Evolutionary conservation across 2,113 vertebrate species (phyloP).

Genomic region (Mesembrinibis cayennensis): DNA sequence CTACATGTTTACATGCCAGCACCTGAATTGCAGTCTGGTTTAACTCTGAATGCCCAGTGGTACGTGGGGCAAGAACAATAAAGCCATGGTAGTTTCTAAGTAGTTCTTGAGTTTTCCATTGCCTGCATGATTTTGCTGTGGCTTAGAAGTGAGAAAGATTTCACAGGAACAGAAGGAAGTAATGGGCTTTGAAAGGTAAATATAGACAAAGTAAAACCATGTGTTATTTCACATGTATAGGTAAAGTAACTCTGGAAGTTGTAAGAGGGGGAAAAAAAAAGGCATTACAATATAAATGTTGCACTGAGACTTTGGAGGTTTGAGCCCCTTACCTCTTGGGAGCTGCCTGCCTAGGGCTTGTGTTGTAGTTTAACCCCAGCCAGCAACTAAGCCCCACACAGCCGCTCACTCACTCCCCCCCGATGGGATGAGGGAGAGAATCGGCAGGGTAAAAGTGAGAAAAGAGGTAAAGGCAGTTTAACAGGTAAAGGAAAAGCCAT

Average conservation of each 20-base stretch:
- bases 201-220: background rate
- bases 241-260: background rate
- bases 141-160: background rate
- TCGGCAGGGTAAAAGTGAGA: no score
- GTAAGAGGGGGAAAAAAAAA: background rate
- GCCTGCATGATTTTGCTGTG: background rate
- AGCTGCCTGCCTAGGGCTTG: background rate
- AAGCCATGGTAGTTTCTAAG: background rate
- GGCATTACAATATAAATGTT: background rate
- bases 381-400: no score
- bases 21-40: background rate
- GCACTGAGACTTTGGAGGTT: background rate
- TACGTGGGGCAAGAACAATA: background rate
- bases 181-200: background rate
- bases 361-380: background rate
- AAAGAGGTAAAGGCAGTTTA: no score
- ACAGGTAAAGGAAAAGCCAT: no score
- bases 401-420: no score
- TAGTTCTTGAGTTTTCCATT: background rate
- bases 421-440: no score
- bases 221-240: background rate
- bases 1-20: rapidly evolving
- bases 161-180: background rate
- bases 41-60: background rate
- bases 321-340: background rate